These are phyloP conservation scores for Brachionus sp. DNA, from an alignment of 1,140 invertebrate genomes.

Conservation along the genomic window DNA sequence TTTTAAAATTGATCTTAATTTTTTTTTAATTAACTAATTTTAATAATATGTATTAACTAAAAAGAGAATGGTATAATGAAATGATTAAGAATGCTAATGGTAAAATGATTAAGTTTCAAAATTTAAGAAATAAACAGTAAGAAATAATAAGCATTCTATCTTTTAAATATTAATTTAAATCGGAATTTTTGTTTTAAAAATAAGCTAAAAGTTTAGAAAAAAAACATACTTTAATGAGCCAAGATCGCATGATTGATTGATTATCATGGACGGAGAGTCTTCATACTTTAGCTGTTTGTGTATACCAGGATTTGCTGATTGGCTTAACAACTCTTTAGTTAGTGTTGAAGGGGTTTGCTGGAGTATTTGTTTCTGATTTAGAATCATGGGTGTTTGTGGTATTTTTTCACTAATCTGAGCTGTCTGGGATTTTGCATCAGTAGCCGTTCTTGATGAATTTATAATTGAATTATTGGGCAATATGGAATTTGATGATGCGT, in stretches of 20 bases:
- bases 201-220: not conserved
- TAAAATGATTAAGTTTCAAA: too few relatives aligned
- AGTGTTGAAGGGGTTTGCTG: not conserved
- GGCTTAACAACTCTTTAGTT: not conserved
- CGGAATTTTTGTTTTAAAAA: not conserved
- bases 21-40: too few relatives aligned
- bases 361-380: not conserved
- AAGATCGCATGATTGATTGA: slow-evolving; percentile 24
- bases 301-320: slow-evolving; percentile 1
- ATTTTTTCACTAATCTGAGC: not conserved
- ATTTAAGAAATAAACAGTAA: too few relatives aligned
- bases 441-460: not conserved
- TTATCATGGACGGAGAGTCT: slow-evolving; percentile 8
- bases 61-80: too few relatives aligned
- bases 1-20: too few relatives aligned
- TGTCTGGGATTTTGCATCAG: not conserved
- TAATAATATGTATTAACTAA: too few relatives aligned
- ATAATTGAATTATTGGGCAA: not conserved
- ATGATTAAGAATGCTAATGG: too few relatives aligned
- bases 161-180: not conserved
- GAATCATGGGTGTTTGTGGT: not conserved
- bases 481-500: not conserved
- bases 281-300: slow-evolving; percentile 45
- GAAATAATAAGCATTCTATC: too few relatives aligned
- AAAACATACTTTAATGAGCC: not conserved